Percentiles rank a stretch among this genome's conserved stretches.
These are phyloP conservation scores for Clarias gariepinus DNA, from an alignment of 2,113 vertebrate genomes.

Conservation along the genomic window DNA sequence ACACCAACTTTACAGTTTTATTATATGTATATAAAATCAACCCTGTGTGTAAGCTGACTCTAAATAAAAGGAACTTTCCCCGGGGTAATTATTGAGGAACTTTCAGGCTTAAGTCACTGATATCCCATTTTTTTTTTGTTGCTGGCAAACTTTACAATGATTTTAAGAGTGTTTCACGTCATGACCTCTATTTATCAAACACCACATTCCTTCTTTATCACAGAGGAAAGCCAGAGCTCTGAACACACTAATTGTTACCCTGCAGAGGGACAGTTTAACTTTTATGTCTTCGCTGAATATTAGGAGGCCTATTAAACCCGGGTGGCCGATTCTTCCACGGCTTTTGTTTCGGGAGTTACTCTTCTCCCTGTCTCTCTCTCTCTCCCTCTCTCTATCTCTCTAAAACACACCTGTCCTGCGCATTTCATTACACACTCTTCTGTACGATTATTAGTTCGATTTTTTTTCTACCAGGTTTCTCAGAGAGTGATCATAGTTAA, in stretches of 20 bases:
- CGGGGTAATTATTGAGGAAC: background rate
- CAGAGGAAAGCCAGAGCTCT: background rate
- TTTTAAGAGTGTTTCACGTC: background rate
- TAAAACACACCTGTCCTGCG: constrained; percentile 25
- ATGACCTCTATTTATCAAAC: background rate
- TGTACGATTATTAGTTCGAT: background rate
- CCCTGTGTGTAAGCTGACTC: background rate
- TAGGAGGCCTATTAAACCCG: constrained; percentile 38
- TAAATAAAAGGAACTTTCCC: background rate
- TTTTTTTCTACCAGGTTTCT: background rate
- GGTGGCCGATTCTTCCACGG: constrained; percentile 33
- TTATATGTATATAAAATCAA: background rate
- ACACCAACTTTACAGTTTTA: too few species aligned
- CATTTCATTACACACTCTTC: constrained; percentile 12
- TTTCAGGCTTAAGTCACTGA: background rate
- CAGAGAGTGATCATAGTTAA: background rate
- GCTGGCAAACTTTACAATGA: background rate
- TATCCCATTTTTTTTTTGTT: background rate
- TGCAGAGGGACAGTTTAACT: constrained; percentile 23
- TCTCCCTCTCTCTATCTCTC: constrained; percentile 11
- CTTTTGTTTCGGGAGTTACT: constrained; percentile 33
- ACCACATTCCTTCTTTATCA: background rate
- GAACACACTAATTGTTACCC: constrained; percentile 28
- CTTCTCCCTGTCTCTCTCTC: background rate
- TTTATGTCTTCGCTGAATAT: constrained; percentile 40